These are phyloP conservation scores for Aleiodes alternator DNA, from an alignment of 2,888 invertebrate species.

Conservation along the genomic window DNA sequence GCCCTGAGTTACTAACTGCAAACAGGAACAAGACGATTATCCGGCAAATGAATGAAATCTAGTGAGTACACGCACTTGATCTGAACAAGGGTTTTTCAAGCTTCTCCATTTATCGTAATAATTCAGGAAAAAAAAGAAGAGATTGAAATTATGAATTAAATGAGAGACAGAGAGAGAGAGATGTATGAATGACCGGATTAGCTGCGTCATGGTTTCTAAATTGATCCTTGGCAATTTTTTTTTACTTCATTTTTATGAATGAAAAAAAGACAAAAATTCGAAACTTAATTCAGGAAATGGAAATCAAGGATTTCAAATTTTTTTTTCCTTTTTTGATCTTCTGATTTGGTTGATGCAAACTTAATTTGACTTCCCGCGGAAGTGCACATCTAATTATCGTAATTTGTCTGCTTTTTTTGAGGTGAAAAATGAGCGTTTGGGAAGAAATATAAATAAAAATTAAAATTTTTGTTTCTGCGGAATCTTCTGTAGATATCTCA, in stretches of 20 bases:
- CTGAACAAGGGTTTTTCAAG: slow-evolving; percentile 4
- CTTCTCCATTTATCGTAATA: slow-evolving; percentile 15
- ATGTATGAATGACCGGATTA: slow-evolving; percentile 13
- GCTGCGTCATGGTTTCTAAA: slow-evolving; percentile 3
- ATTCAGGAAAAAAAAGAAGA: slow-evolving; percentile 5
- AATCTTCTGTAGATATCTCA: too few species aligned
- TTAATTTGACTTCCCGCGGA: slow-evolving; percentile 4
- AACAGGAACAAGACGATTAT: slow-evolving; percentile 70
- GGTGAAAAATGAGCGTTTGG: too few species aligned
- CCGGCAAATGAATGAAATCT: slow-evolving; percentile 68
- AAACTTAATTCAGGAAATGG: slow-evolving; percentile 2
- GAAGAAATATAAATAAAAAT: too few species aligned
- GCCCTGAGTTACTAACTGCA: slow-evolving; percentile 60
- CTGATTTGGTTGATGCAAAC: not conserved
- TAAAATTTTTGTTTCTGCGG: too few species aligned
- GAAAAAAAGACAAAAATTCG: not conserved
- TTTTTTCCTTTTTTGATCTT: not conserved
- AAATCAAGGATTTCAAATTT: slow-evolving; percentile 10
- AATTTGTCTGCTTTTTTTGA: not conserved
- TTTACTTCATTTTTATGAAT: not conserved
- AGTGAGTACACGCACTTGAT: slow-evolving; percentile 56
- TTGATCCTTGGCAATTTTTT: slow-evolving; percentile 2
- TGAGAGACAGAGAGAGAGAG: not conserved
- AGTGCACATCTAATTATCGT: not conserved
- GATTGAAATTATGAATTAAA: not conserved